Evolutionary conservation across 1,140 invertebrate genomes (phyloP), one percentile per base, ranked within the genome.

Genomic region (Helicoverpa armigera): DNA sequence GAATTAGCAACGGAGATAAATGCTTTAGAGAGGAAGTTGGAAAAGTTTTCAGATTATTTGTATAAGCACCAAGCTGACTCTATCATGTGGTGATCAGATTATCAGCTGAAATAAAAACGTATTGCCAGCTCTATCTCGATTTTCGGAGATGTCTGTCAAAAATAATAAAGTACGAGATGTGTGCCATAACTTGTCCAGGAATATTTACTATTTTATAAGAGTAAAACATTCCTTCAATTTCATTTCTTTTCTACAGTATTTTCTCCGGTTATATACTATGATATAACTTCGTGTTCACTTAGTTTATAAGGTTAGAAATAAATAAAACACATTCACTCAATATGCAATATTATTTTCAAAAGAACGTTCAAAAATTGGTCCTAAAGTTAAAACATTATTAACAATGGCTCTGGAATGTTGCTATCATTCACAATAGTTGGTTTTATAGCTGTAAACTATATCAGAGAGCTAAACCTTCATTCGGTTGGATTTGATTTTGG

Each of bases 321-420:
- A 85, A 86, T 85, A 87, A 92, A 90, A 89, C 85, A 87, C 51
- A 35, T 77, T 83, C 63, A 86, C 84, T 94, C 91, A 94, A 94
- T 94, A 94, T 93, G 92, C 90, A 94, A 94, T 94, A 94, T 93
- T 94, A 94, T 94, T 94, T 94, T 94, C 89, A 94, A 94, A 94
- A 94, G 92, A 94, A 94, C 92, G 89, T 94, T 94, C 89, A 94
- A 94, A 94, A 94, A 94, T 94, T 94, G 92, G 92, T 93, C 92
- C 92, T 93, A 94, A 94, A 91, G 80, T 94, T 94, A 94, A 94
- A 94, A 94, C 91, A 94, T 92, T 91, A 89, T 94, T 94, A 94
- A 94, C 93, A 94, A 94, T 94, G 91, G 92, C 89, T 94, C 92
- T 94, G 93, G 93, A 94, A 94, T 94, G 93, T 94, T 86, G 86